Evolutionary conservation across 2,888 invertebrate genomes (phyloP), one percentile per base, ranked within the genome.

Genomic region (Caenorhabditis virilis): DNA sequence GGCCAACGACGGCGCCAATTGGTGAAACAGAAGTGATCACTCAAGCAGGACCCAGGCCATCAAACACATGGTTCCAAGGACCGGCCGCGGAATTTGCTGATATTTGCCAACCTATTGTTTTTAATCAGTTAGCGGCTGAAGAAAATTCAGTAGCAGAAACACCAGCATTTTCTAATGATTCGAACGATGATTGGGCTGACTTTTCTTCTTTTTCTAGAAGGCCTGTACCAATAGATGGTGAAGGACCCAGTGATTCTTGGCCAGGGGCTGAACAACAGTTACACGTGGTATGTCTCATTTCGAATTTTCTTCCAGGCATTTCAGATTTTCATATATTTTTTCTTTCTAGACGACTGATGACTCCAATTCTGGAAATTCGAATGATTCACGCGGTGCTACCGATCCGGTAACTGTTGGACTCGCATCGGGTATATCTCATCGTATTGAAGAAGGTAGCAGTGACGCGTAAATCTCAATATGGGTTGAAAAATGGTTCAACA

Each of bases 111-210:
- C 6, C 13, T 30, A 9, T 30, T 30, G 30, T n/a, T n/a, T n/a
- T n/a, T n/a, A n/a, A 20, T 43, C 49, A 45, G 36, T 49, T 48
- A 39, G n/a, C 6, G 13, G 30, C 6, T 9, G 13, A 30, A 30
- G 13, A 30, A 30, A 30, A 30, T 30, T 30, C 6, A 30, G 30
- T 30, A 9, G 30, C 30, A 30, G 30, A 30, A 30, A 30, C 30
- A 30, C 30, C n/a, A n/a, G n/a, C n/a, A n/a, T n/a, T n/a, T n/a
- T n/a, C n/a, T n/a, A n/a, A n/a, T n/a, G n/a, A n/a, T n/a, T n/a
- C 30, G 18, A 38, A 55, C 13, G 62, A 62, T 9, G 54, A 41
- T 43, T 62, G 62, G 62, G 62, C 62, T 5, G 62, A 62, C 38
- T 62, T 62, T 27, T 62, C 62, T 0, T 62, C 62, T 6, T 62